A percentile compares a stretch with the other conserved stretches of the same genome.
These are phyloP conservation scores for Meteorus sp. DNA, from an alignment of 1,140 invertebrate species.

Conservation along the genomic window DNA sequence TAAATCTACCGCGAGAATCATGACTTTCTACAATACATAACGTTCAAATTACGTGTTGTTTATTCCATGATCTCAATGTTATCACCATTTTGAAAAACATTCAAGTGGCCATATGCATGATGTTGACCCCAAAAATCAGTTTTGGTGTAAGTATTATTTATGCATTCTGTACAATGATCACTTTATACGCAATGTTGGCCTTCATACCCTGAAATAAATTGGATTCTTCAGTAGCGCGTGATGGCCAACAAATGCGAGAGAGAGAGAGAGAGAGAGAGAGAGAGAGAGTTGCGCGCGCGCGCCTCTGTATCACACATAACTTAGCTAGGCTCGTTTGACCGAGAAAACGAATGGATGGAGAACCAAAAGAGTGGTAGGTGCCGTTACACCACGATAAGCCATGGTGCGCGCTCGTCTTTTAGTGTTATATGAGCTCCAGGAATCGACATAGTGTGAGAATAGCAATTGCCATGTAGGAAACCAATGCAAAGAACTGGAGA, in stretches of 20 bases:
- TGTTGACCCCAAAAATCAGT: background rate
- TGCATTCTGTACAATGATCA: background rate
- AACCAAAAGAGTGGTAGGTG: constrained; percentile 44
- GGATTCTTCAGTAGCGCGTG: constrained; percentile 2
- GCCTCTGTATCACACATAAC: constrained; percentile 35
- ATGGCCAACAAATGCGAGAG: too few relatives aligned
- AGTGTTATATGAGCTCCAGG: constrained; percentile 41
- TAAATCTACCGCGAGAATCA: background rate
- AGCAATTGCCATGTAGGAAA: too few relatives aligned
- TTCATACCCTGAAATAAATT: background rate
- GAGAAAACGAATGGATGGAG: constrained; percentile 53
- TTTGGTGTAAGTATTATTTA: too few relatives aligned
- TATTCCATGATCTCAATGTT: too few relatives aligned
- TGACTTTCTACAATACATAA: background rate
- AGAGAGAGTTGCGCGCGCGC: too few relatives aligned
- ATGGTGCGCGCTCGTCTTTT: background rate
- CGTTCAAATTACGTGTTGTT: background rate
- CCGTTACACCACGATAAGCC: constrained; percentile 58
- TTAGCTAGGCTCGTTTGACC: constrained; percentile 52
- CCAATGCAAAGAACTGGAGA: too few relatives aligned
- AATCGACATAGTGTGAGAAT: background rate
- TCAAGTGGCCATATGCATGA: too few relatives aligned
- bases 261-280: too few relatives aligned
- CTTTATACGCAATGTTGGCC: constrained; percentile 10
- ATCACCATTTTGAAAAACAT: too few relatives aligned